Evolutionary conservation across 1,140 invertebrate genomes (phyloP).

Genomic region (Cydia amplana): DNA sequence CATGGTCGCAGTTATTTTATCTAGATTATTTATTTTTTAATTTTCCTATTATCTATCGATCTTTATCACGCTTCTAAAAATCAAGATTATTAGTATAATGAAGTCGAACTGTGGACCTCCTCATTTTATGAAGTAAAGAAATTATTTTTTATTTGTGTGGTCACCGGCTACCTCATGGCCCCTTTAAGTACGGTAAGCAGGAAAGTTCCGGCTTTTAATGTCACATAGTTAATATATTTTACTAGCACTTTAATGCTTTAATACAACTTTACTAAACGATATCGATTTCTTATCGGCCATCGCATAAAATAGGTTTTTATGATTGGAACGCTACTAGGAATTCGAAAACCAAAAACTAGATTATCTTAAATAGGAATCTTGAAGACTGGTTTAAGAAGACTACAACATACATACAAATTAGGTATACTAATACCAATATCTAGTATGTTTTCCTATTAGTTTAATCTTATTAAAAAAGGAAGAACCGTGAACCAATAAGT

Average conservation of each 20-base stretch:
- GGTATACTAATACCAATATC: too few species aligned
- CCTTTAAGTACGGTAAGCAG: slow-evolving; percentile 13
- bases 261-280: slow-evolving; percentile 14
- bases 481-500: too few species aligned
- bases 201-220: slow-evolving; percentile 18
- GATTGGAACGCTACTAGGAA: not conserved
- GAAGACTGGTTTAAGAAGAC: not conserved
- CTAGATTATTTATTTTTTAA: too few species aligned
- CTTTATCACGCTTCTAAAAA: too few species aligned
- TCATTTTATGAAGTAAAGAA: not conserved
- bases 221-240: slow-evolving; percentile 26
- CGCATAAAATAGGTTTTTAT: slow-evolving; percentile 10
- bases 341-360: not conserved
- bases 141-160: not conserved
- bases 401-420: too few species aligned
- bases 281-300: slow-evolving; percentile 3
- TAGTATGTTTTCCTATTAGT: too few species aligned
- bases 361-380: not conserved
- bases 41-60: too few species aligned
- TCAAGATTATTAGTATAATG: too few species aligned
- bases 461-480: too few species aligned
- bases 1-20: too few species aligned
- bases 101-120: not conserved
- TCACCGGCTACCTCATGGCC: not conserved
- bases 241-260: slow-evolving; percentile 2